phyloP scores from a whole-genome alignment of 1,140 invertebrate genomes.

The Solenopsis invicta region DNA sequence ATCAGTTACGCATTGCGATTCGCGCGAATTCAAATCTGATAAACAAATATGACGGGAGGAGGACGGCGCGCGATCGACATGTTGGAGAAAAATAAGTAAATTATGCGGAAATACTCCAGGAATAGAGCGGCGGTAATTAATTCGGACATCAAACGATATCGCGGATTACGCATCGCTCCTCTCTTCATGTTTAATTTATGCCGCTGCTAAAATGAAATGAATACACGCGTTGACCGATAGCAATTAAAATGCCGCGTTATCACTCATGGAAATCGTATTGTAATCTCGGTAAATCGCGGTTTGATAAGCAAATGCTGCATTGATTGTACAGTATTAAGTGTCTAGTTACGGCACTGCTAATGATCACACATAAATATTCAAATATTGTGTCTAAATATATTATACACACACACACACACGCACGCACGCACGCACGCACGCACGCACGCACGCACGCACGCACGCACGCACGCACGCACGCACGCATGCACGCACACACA shows the following conservation, averaged over 20 bases:
- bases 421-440: too few species aligned
- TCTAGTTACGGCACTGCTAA: background rate
- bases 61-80: constrained; percentile 11
- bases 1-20: constrained; percentile 59
- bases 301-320: background rate
- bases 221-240: constrained; percentile 21
- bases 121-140: constrained; percentile 58
- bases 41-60: constrained; percentile 27
- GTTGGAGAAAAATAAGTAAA: constrained; percentile 56
- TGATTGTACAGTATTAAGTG: background rate
- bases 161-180: constrained; percentile 11
- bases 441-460: too few species aligned
- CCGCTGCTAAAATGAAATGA: constrained; percentile 26
- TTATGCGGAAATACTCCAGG: constrained; percentile 53
- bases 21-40: constrained; percentile 19
- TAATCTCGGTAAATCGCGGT: constrained; percentile 25
- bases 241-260: constrained; percentile 43
- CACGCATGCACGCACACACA: too few species aligned
- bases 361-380: background rate
- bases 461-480: too few species aligned
- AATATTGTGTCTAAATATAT: background rate
- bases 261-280: constrained; percentile 20
- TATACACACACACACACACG: too few species aligned
- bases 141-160: constrained; percentile 55
- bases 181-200: constrained; percentile 54